These are phyloP conservation scores for Phyllostomus discolor DNA, from an alignment of 2,113 vertebrate genomes.

Conservation along the genomic window DNA sequence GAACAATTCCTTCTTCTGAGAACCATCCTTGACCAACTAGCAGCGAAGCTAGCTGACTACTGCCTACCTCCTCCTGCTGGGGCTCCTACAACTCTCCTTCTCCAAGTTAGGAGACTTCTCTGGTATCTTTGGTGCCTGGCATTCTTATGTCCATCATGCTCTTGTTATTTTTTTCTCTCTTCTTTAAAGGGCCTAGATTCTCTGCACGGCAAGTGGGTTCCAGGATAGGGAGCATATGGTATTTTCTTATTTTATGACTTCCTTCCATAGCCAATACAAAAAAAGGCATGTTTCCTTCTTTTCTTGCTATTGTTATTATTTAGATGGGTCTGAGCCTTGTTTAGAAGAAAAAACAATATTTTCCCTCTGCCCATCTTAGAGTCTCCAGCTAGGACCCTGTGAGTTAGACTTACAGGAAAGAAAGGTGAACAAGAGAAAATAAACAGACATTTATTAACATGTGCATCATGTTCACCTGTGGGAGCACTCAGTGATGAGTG, in stretches of 20 bases:
- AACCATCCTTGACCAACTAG: neutral
- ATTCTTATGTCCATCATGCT: neutral
- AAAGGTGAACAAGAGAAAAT: neutral
- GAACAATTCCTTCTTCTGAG: neutral
- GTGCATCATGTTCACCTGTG: too few relatives aligned
- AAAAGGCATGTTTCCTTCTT: neutral
- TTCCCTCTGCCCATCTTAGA: neutral
- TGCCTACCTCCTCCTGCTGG: neutral
- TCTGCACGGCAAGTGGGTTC: neutral
- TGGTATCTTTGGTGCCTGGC: neutral
- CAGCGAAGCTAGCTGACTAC: neutral
- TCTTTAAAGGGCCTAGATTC: neutral
- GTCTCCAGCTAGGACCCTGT: neutral
- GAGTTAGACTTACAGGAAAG: neutral
- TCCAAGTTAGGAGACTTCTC: neutral
- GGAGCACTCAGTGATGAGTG: neutral
- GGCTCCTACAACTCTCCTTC: neutral
- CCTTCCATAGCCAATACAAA: neutral
- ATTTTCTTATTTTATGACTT: neutral
- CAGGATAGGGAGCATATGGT: neutral
- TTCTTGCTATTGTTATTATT: neutral
- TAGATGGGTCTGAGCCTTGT: neutral
- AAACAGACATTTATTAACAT: neutral
- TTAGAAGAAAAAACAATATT: neutral
- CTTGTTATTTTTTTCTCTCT: neutral